These are phyloP conservation scores for Hypsibius dujardini DNA, from an alignment of 1,140 invertebrate genomes.

Conservation along the genomic window DNA sequence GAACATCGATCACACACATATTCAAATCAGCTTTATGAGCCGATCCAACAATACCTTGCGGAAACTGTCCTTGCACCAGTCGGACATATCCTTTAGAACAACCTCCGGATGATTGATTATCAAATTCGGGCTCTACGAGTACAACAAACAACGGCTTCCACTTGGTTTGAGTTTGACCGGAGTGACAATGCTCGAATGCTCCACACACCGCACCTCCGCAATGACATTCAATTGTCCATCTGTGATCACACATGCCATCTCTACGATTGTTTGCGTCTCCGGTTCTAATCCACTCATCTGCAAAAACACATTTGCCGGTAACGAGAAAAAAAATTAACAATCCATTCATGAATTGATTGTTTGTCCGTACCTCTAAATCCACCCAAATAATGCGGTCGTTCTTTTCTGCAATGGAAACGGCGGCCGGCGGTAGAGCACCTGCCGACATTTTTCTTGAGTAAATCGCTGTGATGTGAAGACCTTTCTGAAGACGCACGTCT, in stretches of 20 bases:
- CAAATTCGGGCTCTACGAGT: slow-evolving; percentile 46
- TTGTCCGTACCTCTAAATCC: slow-evolving; percentile 23
- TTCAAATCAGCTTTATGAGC: too few relatives aligned
- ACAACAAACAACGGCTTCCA: slow-evolving; percentile 14
- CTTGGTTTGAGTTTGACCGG: slow-evolving; percentile 15
- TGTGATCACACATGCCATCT: slow-evolving; percentile 70
- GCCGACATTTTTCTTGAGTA: too few relatives aligned
- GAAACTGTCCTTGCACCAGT: slow-evolving; percentile 23
- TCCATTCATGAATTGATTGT: neutral
- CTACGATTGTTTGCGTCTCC: slow-evolving; percentile 58
- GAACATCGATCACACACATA: too few relatives aligned
- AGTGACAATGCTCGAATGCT: too few relatives aligned
- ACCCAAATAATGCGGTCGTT: slow-evolving; percentile 26
- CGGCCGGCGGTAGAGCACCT: neutral
- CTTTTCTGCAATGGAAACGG: neutral
- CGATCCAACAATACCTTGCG: too few relatives aligned
- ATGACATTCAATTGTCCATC: slow-evolving; percentile 58
- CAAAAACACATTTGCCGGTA: slow-evolving; percentile 19
- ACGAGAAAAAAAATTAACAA: slow-evolving; percentile 10
- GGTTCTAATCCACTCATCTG: slow-evolving; percentile 64
- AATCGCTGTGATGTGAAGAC: too few relatives aligned
- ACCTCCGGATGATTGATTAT: slow-evolving; percentile 58
- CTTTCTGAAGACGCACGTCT: too few relatives aligned
- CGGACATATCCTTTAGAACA: slow-evolving; percentile 40
- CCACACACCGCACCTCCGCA: slow-evolving; percentile 45